Conservation (phyloP, 2,113 vertebrate species). For the Dunckerocampus dactyliophorus region DNA sequence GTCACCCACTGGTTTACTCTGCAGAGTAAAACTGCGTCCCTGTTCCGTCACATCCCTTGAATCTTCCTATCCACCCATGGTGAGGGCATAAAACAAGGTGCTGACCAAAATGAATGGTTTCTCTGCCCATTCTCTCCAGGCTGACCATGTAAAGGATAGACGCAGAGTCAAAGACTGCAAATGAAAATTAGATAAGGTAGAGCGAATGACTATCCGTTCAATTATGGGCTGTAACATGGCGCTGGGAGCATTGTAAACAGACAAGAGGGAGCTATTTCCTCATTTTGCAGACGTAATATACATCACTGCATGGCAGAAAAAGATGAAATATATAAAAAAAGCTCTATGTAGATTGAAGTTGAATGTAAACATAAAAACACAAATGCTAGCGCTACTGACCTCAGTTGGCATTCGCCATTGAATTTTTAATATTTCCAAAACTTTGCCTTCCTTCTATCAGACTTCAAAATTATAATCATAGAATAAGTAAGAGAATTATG, state of each 20-base stretch:
- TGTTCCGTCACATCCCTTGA: conserved; percentile 44
- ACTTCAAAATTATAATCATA: too few species aligned
- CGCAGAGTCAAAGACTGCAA: conserved; percentile 37
- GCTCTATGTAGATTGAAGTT: too few species aligned
- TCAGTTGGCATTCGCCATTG: too few species aligned
- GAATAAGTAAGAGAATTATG: too few species aligned
- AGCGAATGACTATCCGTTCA: conserved; percentile 43
- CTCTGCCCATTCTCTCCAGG: conserved; percentile 42
- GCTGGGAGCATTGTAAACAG: conserved; percentile 32
- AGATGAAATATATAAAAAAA: too few species aligned
- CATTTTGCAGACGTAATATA: conserved; percentile 15
- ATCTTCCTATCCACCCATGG: conserved; percentile 44
- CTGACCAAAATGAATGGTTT: conserved; percentile 61
- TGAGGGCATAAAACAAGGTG: conserved; percentile 50
- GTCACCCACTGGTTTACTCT: background rate
- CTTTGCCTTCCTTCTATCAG: conserved; percentile 43
- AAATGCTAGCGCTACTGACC: too few species aligned
- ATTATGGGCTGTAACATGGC: conserved; percentile 40
- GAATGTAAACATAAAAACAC: too few species aligned
- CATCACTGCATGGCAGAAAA: conserved; percentile 4
- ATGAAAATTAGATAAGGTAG: conserved; percentile 53
- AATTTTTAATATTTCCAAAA: background rate
- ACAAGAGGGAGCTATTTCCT: conserved; percentile 27
- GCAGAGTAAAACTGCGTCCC: background rate
- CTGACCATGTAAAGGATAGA: conserved; percentile 45